Base-by-base conservation (phyloP, 2,113 vertebrate species). In the Dromaius novaehollandiae region DNA sequence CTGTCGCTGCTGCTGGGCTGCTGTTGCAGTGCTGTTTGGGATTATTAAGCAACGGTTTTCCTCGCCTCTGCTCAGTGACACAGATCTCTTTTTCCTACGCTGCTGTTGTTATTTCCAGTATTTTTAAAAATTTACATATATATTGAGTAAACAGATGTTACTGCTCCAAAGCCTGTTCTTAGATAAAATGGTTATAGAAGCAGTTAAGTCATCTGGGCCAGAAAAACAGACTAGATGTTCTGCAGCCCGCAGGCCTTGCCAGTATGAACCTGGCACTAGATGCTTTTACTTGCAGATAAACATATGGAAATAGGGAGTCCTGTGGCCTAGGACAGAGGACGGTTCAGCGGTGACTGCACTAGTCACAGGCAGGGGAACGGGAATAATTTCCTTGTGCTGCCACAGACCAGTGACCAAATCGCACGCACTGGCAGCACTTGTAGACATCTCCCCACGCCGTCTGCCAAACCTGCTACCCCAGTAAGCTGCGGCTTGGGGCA, bases 1-100 rank as follows among this genome's bases (percentile, higher is more conserved):
- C 24, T 58, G 36, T 21, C 4, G 2, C 44, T 46, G 44, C 44
- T 15, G 15, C 71, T 1, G 4, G 36, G 44, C 34, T 80, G 42
- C 3, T 79, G 17, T 15, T 48, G 9, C 42, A 60, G 19, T 2
- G 5, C 13, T 0, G 0, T 66, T 53, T 82, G 1, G 18, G 44
- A 69, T 7, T 81, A 71, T 81, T 74, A 70, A 63, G 20, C 1
- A 63, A 13, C 69, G 76, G 13, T 63, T 10, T 4, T 51, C 25
- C 36, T 75, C 36, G 40, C 21, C 28, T 82, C 66, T 46, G 20
- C 36, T 86, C 19, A n/a, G 44, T 60, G 63, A 9, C 55, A 53
- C 0, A 15, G 21, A 20, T 87, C 95, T 36, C 40, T 81, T 83
- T 65, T 82, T 86, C 46, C 38, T 40, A 77, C 38, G 13, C 21